Evolutionary conservation across 1,140 invertebrate genomes (phyloP), one percentile per base, ranked within the genome.

Genomic region (Zaprionus kolodkinae): DNA sequence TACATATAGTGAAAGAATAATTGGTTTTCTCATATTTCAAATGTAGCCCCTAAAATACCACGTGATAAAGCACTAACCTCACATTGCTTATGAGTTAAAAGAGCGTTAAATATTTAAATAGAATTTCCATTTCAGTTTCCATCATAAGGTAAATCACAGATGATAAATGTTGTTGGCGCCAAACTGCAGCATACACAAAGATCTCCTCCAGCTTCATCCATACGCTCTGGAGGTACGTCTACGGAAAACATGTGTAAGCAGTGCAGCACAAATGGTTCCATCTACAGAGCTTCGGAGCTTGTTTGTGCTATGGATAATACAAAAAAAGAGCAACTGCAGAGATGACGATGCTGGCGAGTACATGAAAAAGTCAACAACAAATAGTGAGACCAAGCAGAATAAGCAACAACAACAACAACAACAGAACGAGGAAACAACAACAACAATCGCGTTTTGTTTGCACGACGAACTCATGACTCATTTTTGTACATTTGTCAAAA

Each of bases 401-500:
- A 25, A 79, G 30, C 69, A 56, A 30, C 50, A 78, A n/a, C 36
- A 59, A 40, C 38, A 60, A 43, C 30, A 56, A 15, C 52, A 50
- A 63, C 25, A 70, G 21, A 21, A 21, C 21, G 1, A 2, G 21
- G 2, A 2, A 21, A 60, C 63, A 71, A 55, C 52, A 48, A 36
- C 35, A 66, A 61, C 68, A 69, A 81, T 33, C 66, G 78, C 79
- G 73, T 77, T 82, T 78, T 86, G 83, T 86, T 86, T 86, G 83
- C 67, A 76, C 73, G 74, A 87, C 85, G 73, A 79, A 77, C 87
- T 91, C 88, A 91, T 91, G 88, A 91, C 88, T 91, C 88, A 91
- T 89, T 91, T 91, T 91, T 88, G 84, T 91, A 82, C 88, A 91
- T 91, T 91, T 91, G 88, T 91, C 88, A 91, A 91, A 91, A 87